Percentiles rank a stretch among this genome's conserved stretches.
Evolutionary conservation across 2,888 invertebrate species (phyloP).

Genomic region (Magallana nippona): DNA sequence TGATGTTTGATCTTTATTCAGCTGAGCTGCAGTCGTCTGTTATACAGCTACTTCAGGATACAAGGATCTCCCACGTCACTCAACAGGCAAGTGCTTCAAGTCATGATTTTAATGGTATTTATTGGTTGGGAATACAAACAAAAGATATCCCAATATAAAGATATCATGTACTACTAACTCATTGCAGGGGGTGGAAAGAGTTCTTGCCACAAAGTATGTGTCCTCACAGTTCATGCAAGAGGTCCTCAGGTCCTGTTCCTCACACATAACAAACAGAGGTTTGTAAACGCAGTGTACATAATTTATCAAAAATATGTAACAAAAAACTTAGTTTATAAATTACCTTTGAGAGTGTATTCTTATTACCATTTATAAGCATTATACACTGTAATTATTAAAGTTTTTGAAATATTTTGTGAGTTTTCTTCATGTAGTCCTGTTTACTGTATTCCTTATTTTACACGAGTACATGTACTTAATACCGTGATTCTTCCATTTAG

Average conservation of each 20-base stretch:
- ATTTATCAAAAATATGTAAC: background rate
- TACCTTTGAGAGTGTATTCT: background rate
- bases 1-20: background rate
- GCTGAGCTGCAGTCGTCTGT: constrained; percentile 62
- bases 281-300: constrained; percentile 32
- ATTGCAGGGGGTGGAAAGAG: constrained; percentile 75
- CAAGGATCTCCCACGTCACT: constrained; percentile 75
- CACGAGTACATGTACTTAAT: too few species aligned
- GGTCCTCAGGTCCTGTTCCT: constrained; percentile 68
- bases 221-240: constrained; percentile 70
- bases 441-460: too few species aligned
- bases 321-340: background rate
- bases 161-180: too few species aligned
- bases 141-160: too few species aligned
- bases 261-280: constrained; percentile 68
- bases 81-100: constrained; percentile 71
- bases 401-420: too few species aligned
- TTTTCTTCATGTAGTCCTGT: background rate
- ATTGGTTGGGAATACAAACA: too few species aligned
- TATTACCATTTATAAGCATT: background rate
- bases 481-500: too few species aligned
- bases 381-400: too few species aligned
- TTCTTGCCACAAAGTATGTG: constrained; percentile 75
- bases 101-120: too few species aligned
- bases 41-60: constrained; percentile 72